A percentile compares a stretch with the other conserved stretches of the same genome.
Conservation (phyloP, 2,113 vertebrate genomes). For the Pelecanoides urinatrix region DNA sequence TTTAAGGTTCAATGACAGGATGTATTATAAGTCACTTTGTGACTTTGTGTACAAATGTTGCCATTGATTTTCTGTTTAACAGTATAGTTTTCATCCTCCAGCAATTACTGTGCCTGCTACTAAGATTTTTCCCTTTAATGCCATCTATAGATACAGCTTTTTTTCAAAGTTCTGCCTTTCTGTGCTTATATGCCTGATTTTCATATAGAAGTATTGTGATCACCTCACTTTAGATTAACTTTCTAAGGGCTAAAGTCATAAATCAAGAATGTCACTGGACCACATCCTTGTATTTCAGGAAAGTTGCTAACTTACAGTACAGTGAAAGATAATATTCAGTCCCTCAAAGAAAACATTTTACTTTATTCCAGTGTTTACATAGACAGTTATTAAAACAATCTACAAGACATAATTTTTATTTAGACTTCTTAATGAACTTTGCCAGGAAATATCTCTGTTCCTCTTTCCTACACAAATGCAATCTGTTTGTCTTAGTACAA, state of each 20-base stretch:
- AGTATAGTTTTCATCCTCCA: neutral
- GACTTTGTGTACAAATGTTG: slow-evolving; percentile 26
- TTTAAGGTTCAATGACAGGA: neutral
- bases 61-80: slow-evolving; percentile 36
- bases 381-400: neutral
- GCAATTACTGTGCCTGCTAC: neutral
- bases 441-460: neutral
- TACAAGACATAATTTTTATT: neutral
- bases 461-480: neutral
- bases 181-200: neutral
- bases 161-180: neutral
- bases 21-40: neutral
- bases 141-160: neutral
- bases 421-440: neutral
- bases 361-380: neutral
- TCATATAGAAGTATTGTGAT: neutral
- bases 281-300: neutral
- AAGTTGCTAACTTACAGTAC: neutral
- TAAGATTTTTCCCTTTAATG: neutral
- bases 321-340: neutral
- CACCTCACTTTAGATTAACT: neutral
- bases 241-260: neutral
- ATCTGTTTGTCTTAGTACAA: neutral
- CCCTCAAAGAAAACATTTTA: neutral
- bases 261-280: neutral